These are phyloP conservation scores for Clarias platycephalus DNA, from an alignment of 2,797 vertebrate species.

Conservation along the genomic window DNA sequence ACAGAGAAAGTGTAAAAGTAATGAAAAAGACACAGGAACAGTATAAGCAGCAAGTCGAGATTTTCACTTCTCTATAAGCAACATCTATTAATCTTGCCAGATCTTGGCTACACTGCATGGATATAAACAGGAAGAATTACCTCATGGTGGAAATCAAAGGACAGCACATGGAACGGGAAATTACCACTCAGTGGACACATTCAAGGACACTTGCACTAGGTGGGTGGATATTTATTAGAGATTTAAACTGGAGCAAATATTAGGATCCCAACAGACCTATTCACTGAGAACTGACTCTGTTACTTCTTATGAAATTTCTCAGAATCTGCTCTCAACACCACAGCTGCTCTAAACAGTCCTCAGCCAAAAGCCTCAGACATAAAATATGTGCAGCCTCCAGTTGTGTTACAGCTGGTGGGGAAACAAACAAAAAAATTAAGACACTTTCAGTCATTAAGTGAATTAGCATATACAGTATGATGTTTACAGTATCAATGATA, in stretches of 20 bases:
- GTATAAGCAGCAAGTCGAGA: background rate
- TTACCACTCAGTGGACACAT: slow-evolving; percentile 5
- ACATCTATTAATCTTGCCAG: background rate
- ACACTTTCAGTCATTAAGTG: slow-evolving; percentile 11
- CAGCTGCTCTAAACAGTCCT: slow-evolving; percentile 21
- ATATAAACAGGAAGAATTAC: slow-evolving; percentile 41
- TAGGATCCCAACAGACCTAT: background rate
- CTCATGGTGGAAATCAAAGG: slow-evolving; percentile 22
- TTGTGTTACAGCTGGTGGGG: slow-evolving; percentile 5
- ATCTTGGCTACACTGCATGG: slow-evolving; percentile 19
- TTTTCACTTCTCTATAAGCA: slow-evolving; percentile 20
- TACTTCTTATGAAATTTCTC: slow-evolving; percentile 8
- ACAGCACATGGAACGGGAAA: slow-evolving; percentile 26
- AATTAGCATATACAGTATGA: background rate
- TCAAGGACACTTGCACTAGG: slow-evolving; percentile 8
- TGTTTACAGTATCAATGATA: slow-evolving; percentile 5
- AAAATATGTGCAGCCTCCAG: slow-evolving; percentile 30
- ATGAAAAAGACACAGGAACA: background rate
- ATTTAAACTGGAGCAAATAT: background rate
- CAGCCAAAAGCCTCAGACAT: slow-evolving; percentile 32
- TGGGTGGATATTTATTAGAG: slow-evolving; percentile 17
- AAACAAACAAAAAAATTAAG: slow-evolving; percentile 3
- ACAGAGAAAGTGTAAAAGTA: background rate
- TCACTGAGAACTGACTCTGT: background rate
- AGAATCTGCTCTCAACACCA: slow-evolving; percentile 19